Percentiles rank a stretch among this genome's conserved stretches.
phyloP scores from a whole-genome alignment of 2,113 vertebrate genomes.

The Cephalopholis sonnerati region DNA sequence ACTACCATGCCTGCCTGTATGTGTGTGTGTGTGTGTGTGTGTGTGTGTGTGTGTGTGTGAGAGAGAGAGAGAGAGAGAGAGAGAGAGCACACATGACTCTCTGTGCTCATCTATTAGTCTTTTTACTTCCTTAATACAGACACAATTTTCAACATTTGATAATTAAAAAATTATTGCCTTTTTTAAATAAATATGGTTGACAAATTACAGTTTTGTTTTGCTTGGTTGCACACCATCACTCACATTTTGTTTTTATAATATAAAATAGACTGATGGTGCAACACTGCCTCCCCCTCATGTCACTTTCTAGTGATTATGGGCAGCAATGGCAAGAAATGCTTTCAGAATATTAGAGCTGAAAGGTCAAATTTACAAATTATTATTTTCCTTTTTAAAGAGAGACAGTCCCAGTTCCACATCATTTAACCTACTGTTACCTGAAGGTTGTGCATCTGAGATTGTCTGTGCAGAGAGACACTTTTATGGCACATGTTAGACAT shows the following conservation, averaged over 20 bases:
- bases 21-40: no score
- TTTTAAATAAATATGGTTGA: not conserved
- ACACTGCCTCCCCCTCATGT: not conserved
- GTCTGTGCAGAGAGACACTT: not conserved
- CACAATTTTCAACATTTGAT: no score
- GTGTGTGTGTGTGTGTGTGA: constrained; percentile 16
- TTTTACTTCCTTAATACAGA: not conserved
- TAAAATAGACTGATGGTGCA: not conserved
- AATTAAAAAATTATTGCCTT: not conserved
- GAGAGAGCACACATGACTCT: no score
- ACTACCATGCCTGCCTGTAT: not conserved
- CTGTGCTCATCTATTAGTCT: not conserved
- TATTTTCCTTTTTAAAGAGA: constrained; percentile 6
- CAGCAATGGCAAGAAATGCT: not conserved
- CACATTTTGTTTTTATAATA: not conserved
- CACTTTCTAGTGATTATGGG: not conserved
- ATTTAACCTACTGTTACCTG: not conserved
- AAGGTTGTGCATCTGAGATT: not conserved
- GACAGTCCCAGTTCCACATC: constrained; percentile 20
- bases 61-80: no score
- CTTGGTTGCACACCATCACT: not conserved
- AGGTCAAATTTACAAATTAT: not conserved
- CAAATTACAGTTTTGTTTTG: not conserved
- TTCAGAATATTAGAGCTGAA: not conserved
- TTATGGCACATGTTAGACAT: not conserved